Evolutionary conservation across 2,113 vertebrate species (phyloP).

Genomic region (Ammospiza nelsoni): DNA sequence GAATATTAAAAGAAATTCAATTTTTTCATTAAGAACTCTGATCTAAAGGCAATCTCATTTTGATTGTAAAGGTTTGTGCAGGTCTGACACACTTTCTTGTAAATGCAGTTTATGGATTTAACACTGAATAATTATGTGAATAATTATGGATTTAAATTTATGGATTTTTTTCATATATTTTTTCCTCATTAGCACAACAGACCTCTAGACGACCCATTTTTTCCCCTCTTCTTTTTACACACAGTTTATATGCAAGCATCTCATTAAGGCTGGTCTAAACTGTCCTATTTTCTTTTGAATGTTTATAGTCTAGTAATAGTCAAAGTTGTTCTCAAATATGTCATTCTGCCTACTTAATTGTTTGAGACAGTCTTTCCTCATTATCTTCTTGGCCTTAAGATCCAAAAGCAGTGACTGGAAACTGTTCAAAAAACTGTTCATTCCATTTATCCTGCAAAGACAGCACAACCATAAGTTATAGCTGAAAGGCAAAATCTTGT

Average conservation of each 20-base stretch:
- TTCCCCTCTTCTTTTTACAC: not conserved
- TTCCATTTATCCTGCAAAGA: not conserved
- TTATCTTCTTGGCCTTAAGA: conserved; percentile 15
- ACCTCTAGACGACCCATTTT: not conserved
- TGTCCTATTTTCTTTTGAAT: not conserved
- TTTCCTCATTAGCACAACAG: not conserved
- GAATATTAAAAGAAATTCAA: not conserved
- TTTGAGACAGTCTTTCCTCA: conserved; percentile 20
- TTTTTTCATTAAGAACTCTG: not conserved
- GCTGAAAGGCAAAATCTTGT: conserved; percentile 28
- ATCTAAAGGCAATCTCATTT: not conserved
- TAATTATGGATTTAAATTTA: no score
- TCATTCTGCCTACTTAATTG: conserved; percentile 27
- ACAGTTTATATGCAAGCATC: not conserved
- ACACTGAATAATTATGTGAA: not conserved
- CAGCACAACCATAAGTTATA: not conserved
- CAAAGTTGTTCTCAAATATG: not conserved
- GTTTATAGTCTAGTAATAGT: not conserved
- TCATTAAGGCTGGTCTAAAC: conserved; percentile 3
- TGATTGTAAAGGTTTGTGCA: not conserved
- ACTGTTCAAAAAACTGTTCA: not conserved
- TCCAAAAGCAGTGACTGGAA: conserved; percentile 24
- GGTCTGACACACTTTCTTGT: not conserved
- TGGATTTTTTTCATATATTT: not conserved
- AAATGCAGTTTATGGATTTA: not conserved